Base-by-base conservation (phyloP, 2,888 invertebrate genomes). In the Xylocampa areola region DNA sequence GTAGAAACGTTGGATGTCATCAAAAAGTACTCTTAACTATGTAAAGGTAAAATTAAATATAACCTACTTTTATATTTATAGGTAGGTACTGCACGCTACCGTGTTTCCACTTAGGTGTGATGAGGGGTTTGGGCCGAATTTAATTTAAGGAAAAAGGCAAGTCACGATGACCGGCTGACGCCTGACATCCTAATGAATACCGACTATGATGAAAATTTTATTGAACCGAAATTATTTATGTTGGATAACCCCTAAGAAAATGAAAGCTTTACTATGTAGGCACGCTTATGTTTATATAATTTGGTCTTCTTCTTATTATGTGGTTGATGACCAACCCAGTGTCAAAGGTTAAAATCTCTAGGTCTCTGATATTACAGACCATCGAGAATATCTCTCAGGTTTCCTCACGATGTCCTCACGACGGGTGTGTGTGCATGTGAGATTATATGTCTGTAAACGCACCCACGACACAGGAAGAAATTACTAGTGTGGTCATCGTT, bases 131-230 rank as follows among this genome's bases (percentile, higher is more conserved):
- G 47, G 59, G 43, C 48, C 57, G 23, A 61, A 53, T 72, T 72
- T 72, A 68, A 68, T 70, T 57, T 55, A 53, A 53, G 53, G 32
- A 54, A 60, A 53, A 66, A 33, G 17, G 63, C 64, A 45, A 72
- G 55, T 73, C 70, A 62, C 49, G 49, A 41, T 65, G 72, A 64
- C 57, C 37, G 35, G 16, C 47, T 49, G 39, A 68, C 41, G 44
- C 35, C 48, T 48, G 44, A 68, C 60, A 30, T 35, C 41, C 52
- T 68, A 68, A 70, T 68, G 68, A 71, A 54, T 59, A 45, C 29
- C 29, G 40, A 21, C 43, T 49, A 50, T 59, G 55, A 25, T 47
- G 45, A 58, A 67, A 51, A 52, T 64, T 52, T 47, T 55, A 69
- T 73, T 60, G 35, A 52, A 51, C 62, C 48, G 43, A 58, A 51